These are phyloP conservation scores for Octodonta nipae DNA, from an alignment of 2,888 invertebrate genomes.

Conservation along the genomic window DNA sequence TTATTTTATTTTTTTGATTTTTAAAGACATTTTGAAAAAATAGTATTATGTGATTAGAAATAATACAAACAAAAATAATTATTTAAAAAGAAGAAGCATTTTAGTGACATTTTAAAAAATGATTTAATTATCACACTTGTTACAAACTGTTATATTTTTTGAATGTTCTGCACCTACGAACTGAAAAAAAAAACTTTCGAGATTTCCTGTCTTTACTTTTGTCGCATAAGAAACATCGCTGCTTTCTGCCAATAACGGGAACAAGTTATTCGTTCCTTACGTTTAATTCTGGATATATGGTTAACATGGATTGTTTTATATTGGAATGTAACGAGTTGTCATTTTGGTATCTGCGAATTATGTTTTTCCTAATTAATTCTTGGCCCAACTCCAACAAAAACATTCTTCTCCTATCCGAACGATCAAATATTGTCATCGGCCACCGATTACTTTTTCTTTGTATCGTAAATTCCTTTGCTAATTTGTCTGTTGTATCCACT, in stretches of 20 bases:
- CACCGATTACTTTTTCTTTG: slow-evolving; percentile 15
- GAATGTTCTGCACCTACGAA: slow-evolving; percentile 6
- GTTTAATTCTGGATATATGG: slow-evolving; percentile 8
- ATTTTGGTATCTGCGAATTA: slow-evolving; percentile 9
- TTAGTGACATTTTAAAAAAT: slow-evolving; percentile 3
- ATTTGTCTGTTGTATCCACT: slow-evolving; percentile 3
- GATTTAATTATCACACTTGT: slow-evolving; percentile 3
- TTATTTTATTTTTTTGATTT: slow-evolving; percentile 2
- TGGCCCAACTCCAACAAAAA: too few species aligned
- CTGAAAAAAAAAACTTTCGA: slow-evolving; percentile 8
- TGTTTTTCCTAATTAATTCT: slow-evolving; percentile 9
- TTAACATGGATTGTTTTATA: slow-evolving; percentile 7
- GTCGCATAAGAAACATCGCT: slow-evolving; percentile 5
- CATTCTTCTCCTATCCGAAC: slow-evolving; percentile 8
- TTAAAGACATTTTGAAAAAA: slow-evolving; percentile 5
- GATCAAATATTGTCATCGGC: slow-evolving; percentile 11
- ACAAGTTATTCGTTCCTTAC: slow-evolving; percentile 9
- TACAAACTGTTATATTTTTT: slow-evolving; percentile 7
- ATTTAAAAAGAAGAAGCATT: too few species aligned
- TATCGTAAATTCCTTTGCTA: slow-evolving; percentile 11
- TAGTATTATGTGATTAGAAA: slow-evolving; percentile 3
- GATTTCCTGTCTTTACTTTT: slow-evolving; percentile 6
- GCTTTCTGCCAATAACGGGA: slow-evolving; percentile 5
- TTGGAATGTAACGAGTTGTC: slow-evolving; percentile 5
- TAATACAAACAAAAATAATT: slow-evolving; percentile 5